Percentiles rank a stretch among this genome's conserved stretches.
Conservation (phyloP, 2,888 invertebrate genomes). For the Hyles lineata region DNA sequence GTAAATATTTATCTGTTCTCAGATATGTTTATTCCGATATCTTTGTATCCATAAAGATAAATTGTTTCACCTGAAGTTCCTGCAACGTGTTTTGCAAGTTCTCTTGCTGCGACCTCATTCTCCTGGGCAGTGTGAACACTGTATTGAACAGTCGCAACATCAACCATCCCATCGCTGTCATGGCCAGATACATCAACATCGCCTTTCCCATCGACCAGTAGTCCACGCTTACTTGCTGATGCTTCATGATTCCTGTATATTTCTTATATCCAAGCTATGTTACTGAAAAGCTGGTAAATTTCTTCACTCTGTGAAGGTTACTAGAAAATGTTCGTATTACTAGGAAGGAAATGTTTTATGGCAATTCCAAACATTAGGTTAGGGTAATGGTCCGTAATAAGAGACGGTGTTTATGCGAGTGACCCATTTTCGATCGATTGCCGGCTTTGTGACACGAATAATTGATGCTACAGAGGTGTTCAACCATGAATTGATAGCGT, state of each 20-base stretch:
- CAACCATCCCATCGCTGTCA: conserved; percentile 87
- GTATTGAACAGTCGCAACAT: conserved; percentile 87
- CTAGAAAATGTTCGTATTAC: conserved; percentile 6
- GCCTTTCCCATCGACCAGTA: conserved; percentile 87
- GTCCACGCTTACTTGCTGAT: conserved; percentile 88
- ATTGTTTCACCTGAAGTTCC: conserved; percentile 72
- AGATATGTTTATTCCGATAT: background rate
- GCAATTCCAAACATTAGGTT: conserved; percentile 21
- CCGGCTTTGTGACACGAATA: conserved; percentile 63
- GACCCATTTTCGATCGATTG: conserved; percentile 73
- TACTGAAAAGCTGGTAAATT: background rate
- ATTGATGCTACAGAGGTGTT: conserved; percentile 67
- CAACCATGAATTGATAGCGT: conserved; percentile 44
- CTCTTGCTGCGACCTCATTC: conserved; percentile 83
- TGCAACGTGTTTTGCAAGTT: conserved; percentile 77
- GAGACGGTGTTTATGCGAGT: conserved; percentile 55
- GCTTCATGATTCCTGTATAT: conserved; percentile 78
- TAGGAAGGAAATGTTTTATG: conserved; percentile 30
- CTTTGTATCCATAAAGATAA: too few species aligned
- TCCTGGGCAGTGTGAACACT: conserved; percentile 87
- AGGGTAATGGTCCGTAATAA: conserved; percentile 45
- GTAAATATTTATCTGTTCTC: background rate
- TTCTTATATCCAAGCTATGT: conserved; percentile 7
- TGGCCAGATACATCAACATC: conserved; percentile 85
- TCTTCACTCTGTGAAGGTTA: background rate